These are phyloP conservation scores for Drosophila ezoana DNA, from an alignment of 2,888 invertebrate species.

Conservation along the genomic window DNA sequence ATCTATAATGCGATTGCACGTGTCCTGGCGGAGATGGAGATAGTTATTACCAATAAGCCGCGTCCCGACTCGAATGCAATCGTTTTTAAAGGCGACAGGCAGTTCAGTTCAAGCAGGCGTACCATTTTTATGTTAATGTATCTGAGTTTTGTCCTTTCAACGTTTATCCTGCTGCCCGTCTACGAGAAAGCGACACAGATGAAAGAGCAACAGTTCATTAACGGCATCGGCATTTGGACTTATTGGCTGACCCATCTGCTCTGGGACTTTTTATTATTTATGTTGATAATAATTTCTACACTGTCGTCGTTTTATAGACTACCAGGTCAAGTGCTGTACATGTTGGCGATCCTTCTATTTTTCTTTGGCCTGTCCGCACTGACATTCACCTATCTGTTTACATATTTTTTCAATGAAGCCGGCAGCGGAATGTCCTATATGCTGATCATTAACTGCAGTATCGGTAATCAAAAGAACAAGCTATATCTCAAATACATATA, in stretches of 20 bases:
- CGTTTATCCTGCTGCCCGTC: conserved; percentile 86
- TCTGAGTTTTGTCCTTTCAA: conserved; percentile 73
- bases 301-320: not conserved
- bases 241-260: conserved; percentile 90
- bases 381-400: conserved; percentile 29
- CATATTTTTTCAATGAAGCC: conserved; percentile 88
- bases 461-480: conserved; percentile 26
- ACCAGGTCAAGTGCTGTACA: accelerated
- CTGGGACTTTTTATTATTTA: conserved; percentile 74
- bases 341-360: conserved; percentile 5
- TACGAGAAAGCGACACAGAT: conserved; percentile 89
- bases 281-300: not conserved
- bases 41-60: conserved; percentile 88
- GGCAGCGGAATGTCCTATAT: conserved; percentile 18
- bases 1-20: conserved; percentile 48
- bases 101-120: accelerated
- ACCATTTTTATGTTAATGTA: conserved; percentile 77
- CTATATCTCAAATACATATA: too few species aligned
- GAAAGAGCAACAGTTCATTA: conserved; percentile 90
- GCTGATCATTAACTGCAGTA: conserved; percentile 6
- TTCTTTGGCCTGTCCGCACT: conserved; percentile 37
- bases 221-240: conserved; percentile 88
- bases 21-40: conserved; percentile 10
- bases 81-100: accelerated
- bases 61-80: conserved; percentile 77